Evolutionary conservation across 2,888 invertebrate species (phyloP).

Genomic region (Taenaris catops): DNA sequence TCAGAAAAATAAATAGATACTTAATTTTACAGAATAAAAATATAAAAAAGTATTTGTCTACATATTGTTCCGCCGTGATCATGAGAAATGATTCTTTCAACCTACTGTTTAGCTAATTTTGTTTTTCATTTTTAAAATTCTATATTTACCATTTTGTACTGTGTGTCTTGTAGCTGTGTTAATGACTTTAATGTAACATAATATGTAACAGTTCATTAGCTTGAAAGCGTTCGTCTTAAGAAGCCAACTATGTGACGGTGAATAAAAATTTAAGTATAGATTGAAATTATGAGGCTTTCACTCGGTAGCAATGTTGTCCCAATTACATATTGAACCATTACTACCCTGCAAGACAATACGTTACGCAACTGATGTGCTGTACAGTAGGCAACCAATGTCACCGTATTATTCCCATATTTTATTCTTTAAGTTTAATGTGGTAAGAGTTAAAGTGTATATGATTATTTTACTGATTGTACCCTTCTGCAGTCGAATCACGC

Average conservation of each 20-base stretch:
- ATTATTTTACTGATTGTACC: constrained; percentile 23
- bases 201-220: constrained; percentile 1
- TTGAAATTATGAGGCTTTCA: constrained; percentile 9
- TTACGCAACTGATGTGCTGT: constrained; percentile 46
- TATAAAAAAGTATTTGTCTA: constrained; percentile 40
- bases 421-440: constrained; percentile 14
- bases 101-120: constrained; percentile 25
- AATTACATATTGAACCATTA: constrained; percentile 45
- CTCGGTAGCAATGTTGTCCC: constrained; percentile 32
- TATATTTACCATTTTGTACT: constrained; percentile 11
- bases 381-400: constrained; percentile 14
- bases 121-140: constrained; percentile 15
- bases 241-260: no score
- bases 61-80: constrained; percentile 53
- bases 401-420: constrained; percentile 9
- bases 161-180: constrained; percentile 6
- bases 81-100: constrained; percentile 44
- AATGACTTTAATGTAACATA: constrained; percentile 10
- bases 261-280: no score
- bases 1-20: constrained; percentile 38
- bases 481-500: constrained; percentile 61
- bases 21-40: constrained; percentile 44
- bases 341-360: constrained; percentile 47
- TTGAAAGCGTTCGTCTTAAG: not conserved
- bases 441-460: constrained; percentile 13